These are phyloP conservation scores for Bos javanicus DNA, from an alignment of 2,113 vertebrate genomes.

Conservation along the genomic window DNA sequence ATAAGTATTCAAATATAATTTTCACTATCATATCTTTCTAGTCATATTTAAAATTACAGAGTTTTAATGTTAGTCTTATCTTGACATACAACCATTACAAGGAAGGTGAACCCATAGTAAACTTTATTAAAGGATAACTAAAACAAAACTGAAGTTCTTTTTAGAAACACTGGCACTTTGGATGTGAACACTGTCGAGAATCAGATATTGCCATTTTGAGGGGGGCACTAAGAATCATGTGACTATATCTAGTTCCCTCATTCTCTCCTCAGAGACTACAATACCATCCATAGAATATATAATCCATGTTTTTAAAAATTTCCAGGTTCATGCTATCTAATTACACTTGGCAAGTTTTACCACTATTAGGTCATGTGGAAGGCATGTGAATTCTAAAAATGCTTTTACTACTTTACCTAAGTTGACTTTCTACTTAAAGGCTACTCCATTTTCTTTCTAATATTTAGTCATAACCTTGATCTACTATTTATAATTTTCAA, in stretches of 20 bases:
- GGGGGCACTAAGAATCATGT: neutral
- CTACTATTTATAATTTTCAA: neutral
- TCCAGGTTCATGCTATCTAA: neutral
- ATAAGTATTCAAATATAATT: conserved; percentile 10
- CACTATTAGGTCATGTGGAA: neutral
- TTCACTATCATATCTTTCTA: neutral
- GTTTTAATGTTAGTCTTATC: neutral
- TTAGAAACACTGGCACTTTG: neutral
- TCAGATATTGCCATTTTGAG: neutral
- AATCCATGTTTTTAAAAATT: neutral
- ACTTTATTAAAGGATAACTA: neutral
- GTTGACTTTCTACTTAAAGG: neutral
- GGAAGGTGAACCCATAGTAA: neutral
- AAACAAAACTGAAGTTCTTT: neutral
- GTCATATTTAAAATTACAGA: neutral
- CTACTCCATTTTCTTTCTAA: neutral
- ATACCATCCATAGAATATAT: neutral
- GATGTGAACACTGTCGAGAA: neutral
- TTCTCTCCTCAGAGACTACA: neutral
- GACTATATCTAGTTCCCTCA: neutral
- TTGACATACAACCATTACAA: neutral
- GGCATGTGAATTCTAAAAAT: conserved; percentile 33
- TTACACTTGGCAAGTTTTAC: neutral
- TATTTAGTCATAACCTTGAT: conserved; percentile 35
- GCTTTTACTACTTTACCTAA: neutral